Conservation (phyloP, 1,140 invertebrate species). For the Hylaeus volcanicus region DNA sequence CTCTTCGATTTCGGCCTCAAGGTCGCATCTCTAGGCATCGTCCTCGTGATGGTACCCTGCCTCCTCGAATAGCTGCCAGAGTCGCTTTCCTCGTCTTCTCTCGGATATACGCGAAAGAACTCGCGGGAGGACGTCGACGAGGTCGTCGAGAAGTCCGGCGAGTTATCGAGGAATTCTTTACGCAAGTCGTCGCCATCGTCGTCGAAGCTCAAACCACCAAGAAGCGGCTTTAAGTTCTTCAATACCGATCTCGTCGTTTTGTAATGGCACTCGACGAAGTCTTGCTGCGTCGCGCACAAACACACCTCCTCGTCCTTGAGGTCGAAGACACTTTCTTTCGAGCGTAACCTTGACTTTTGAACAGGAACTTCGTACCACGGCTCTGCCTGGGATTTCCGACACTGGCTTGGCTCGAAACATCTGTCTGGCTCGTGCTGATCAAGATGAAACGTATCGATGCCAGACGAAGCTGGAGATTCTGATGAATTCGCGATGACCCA, state of each 20-base stretch:
- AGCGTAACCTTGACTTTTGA: slow-evolving; percentile 38
- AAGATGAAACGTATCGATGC: not conserved
- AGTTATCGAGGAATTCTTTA: not conserved
- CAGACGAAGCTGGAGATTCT: not conserved
- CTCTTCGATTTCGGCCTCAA: slow-evolving; percentile 53
- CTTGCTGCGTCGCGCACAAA: not conserved
- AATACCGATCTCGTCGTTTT: slow-evolving; percentile 10
- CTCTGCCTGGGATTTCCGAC: slow-evolving; percentile 4
- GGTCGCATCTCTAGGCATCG: slow-evolving; percentile 53
- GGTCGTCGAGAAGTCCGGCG: not conserved
- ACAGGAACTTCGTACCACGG: slow-evolving; percentile 10
- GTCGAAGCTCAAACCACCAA: not conserved
- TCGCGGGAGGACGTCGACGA: not conserved
- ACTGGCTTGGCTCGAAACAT: not conserved
- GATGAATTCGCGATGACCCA: not conserved
- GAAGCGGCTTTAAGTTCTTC: not conserved
- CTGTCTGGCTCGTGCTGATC: not conserved
- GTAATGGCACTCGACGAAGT: not conserved
- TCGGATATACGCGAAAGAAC: not conserved
- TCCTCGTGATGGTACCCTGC: slow-evolving; percentile 10
- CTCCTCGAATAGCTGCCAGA: slow-evolving; percentile 28
- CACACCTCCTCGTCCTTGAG: slow-evolving; percentile 6
- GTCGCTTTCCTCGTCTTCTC: not conserved
- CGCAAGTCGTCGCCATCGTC: not conserved
- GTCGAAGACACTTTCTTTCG: slow-evolving; percentile 12